Base-by-base conservation (phyloP, 1,140 invertebrate species). In the Papilio polytes region DNA sequence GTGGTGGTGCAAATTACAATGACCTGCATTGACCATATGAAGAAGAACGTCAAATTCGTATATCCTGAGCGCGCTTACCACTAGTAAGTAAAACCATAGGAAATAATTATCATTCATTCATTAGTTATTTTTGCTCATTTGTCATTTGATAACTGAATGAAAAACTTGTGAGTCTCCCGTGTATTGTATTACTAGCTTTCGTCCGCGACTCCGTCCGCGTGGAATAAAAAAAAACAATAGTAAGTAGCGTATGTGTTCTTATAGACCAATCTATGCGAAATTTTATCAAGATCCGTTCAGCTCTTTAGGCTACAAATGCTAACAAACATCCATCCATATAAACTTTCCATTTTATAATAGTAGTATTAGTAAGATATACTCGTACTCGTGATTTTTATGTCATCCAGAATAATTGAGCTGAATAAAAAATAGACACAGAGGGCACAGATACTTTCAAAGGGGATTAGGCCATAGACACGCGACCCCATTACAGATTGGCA, bases 1-100 rank as follows among this genome's bases (percentile, higher is more conserved):
- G 97, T 98, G 1, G 97, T 98, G 7, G 96, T 98, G 44, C 98
- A 98, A 95, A 97, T 98, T 0, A 95, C 97, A 15, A 96, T 97
- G 63, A 97, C 97, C 8, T 96, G 97, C 0, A 96, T 97, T 73
- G 96, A 97, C 20, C 97, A 97, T 88, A 97, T 97, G 85, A 96
- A 96, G 79, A 96, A 96, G 72, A 94, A 97, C 89, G 93, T 98
- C 20, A 95, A 95, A 13, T 96, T 96, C 85, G 95, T 96, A 1
- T 97, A 97, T 90, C 98, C 98, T 1, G 95, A 96, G 70, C 96
- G 95, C n/a, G 96, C 97, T 12, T 93, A 94, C 26, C 95, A 97
- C 83, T 95, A 94, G 95, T 96, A 91, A 96, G 95, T 94, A 76
- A 51, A 20, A 12, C n/a, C 9, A 7, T 8, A 63, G 12, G 12